Percentiles rank a stretch among this genome's conserved stretches.
These are phyloP conservation scores for Drosophila subsilvestris DNA, from an alignment of 2,888 invertebrate genomes.

Conservation along the genomic window DNA sequence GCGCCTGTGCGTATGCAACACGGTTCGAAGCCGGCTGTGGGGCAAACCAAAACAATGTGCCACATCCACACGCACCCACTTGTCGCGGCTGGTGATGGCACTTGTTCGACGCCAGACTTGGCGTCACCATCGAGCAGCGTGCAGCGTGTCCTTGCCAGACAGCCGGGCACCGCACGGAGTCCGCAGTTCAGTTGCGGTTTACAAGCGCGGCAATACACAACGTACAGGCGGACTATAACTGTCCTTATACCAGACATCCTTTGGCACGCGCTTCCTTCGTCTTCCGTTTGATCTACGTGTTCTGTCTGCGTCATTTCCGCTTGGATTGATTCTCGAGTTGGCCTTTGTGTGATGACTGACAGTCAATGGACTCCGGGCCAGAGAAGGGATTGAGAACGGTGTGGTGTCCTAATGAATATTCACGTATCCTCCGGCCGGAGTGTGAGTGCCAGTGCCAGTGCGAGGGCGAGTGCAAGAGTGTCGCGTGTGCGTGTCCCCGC, in stretches of 20 bases:
- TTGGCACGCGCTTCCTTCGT: slow-evolving; percentile 18
- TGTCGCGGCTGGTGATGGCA: neutral
- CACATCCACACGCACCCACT: slow-evolving; percentile 35
- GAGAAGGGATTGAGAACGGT: slow-evolving; percentile 12
- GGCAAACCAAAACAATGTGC: slow-evolving; percentile 67
- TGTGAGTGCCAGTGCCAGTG: neutral
- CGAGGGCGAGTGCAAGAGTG: neutral
- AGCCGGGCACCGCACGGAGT: slow-evolving; percentile 44
- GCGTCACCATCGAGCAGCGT: slow-evolving; percentile 49
- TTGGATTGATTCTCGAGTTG: slow-evolving; percentile 60
- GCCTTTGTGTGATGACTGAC: slow-evolving; percentile 42
- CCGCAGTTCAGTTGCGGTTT: slow-evolving; percentile 82
- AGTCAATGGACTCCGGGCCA: neutral
- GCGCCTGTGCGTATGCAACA: slow-evolving; percentile 78
- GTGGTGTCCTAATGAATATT: slow-evolving; percentile 45
- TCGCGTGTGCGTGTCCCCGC: neutral
- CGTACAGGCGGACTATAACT: slow-evolving; percentile 55
- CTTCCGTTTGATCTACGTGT: slow-evolving; percentile 53
- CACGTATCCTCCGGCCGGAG: neutral
- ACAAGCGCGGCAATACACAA: slow-evolving; percentile 76
- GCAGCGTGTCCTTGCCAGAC: slow-evolving; percentile 54
- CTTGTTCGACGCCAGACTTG: slow-evolving; percentile 67
- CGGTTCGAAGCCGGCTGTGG: slow-evolving; percentile 63
- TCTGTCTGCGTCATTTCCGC: slow-evolving; percentile 59
- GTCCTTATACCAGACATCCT: slow-evolving; percentile 32